A percentile compares a stretch with the other conserved stretches of the same genome.
Evolutionary conservation across 2,797 vertebrate species (phyloP).

Genomic region (Pelodytes ibericus): DNA sequence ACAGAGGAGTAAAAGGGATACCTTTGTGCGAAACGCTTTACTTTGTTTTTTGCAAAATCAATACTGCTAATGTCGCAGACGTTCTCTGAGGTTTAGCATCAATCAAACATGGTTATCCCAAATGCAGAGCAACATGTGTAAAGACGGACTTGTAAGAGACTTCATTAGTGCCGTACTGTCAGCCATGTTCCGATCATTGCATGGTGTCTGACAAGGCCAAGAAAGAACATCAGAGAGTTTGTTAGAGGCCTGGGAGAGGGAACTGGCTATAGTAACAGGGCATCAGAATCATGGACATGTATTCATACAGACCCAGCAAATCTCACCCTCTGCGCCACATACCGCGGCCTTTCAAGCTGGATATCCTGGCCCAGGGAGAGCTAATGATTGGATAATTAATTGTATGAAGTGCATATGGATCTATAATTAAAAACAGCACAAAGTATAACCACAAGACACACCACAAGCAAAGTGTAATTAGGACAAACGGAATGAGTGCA

Average conservation of each 20-base stretch:
- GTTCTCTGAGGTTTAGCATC: not conserved
- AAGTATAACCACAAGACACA: conserved; percentile 19
- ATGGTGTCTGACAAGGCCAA: conserved; percentile 41
- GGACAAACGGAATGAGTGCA: conserved; percentile 5
- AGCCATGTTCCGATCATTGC: conserved; percentile 31
- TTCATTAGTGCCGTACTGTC: conserved; percentile 14
- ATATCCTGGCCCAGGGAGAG: not conserved
- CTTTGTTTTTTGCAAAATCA: not conserved
- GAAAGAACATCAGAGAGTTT: conserved; percentile 4
- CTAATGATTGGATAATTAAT: not conserved
- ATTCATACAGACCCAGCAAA: too few species aligned
- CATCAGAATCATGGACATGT: too few species aligned
- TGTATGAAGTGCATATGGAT: not conserved
- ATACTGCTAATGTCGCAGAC: not conserved
- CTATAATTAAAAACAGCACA: conserved; percentile 13
- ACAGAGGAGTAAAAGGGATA: not conserved
- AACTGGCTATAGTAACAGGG: too few species aligned
- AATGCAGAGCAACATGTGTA: not conserved
- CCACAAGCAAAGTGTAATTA: conserved; percentile 16
- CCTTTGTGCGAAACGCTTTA: not conserved
- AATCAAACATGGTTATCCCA: not conserved
- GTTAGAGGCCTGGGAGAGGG: too few species aligned
- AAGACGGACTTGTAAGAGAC: too few species aligned
- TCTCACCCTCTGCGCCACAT: too few species aligned
- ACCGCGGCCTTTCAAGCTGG: not conserved